Evolutionary conservation across 2,113 vertebrate species (phyloP), one percentile per base, ranked within the genome.

Genomic region (Pangasianodon gigas): DNA sequence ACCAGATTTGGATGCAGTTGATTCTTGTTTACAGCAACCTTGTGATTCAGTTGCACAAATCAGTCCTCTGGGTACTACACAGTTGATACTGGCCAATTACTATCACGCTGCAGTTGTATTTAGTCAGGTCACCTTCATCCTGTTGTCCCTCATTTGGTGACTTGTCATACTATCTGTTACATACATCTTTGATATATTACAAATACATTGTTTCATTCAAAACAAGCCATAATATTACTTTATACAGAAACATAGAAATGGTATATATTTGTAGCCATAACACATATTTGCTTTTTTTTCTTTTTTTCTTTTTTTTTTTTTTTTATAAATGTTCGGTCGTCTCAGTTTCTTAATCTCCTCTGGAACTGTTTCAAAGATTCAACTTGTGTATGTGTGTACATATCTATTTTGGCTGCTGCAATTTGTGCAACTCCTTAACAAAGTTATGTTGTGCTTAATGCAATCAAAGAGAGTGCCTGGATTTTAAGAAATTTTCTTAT

Each of bases 381-480:
- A 93, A 90, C 74, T 84, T 91, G 52, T 91, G 89, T 92, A 94
- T 94, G 92, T 93, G 92, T 96, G 94, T 95, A 95, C 93, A 96
- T 95, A 95, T 95, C 94, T 95, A 92, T 95, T 95, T 94, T 96
- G 95, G 95, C 95, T 96, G 96, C 96, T 96, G 95, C 95, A 96
- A 95, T 96, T 95, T 96, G 95, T 96, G 95, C 95, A 96, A 96
- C 96, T 96, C 94, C 95, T 96, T 96, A 95, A 96, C 94, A 95
- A 96, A 93, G 94, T 96, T 96, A 94, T 82, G 96, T 96, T 96
- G 95, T 96, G 96, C 96, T 96, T 96, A 95, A 96, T 96, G 95
- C 96, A 96, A 96, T 96, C 96, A 96, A 96, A 96, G 95, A 95
- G 95, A 96, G 96, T 96, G 96, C 96, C 96, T 96, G 96, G 94